Evolutionary conservation across 2,888 invertebrate genomes (phyloP), one percentile per base, ranked within the genome.

Genomic region (Scaptomyza parva): DNA sequence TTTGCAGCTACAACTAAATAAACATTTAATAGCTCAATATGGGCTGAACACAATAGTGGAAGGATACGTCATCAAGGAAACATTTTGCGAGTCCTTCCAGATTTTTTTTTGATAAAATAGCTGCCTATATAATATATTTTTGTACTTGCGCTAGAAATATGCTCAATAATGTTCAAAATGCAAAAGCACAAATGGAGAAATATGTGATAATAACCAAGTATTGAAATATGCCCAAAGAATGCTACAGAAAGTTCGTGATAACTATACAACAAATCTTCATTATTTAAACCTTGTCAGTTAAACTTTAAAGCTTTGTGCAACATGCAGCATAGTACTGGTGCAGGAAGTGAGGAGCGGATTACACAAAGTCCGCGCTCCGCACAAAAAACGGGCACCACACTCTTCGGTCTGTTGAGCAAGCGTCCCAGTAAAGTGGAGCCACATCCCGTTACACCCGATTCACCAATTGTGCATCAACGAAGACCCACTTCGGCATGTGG

Each of bases 401-500:
- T 91, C 5, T 80, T 91, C 24, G 90, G 91, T 0, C 67, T 91
- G 22, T 76, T 91, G 30, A 88, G 84, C 57, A 91, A 91, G 65
- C 90, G 92, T 2, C 91, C 91, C 1, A 92, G 90, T 53, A 91
- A 91, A 79, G 91, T 91, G 14, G 92, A 92, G 53, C 92, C 92
- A 2, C 91, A 91, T 82, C 91, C 91, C 11, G 66, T 76, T 9
- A 76, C 86, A 1, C 82, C 86, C 5, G 78, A 84, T 2, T 84
- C 84, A 7, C 82, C 82, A 3, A 61, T 53, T 8, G 22, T 51
- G 7, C 35, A 48, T 11, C 80, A 72, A 3, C 76, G 73, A 2
- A 66, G 85, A 1, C 75, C 85, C 0, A 64, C 67, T 7, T 86
- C 86, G 18, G 72, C 76, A 6, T 69, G 81, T 43, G 70, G 74